Conservation (phyloP, 2,797 vertebrate genomes). For the Cottoperca gobio region DNA sequence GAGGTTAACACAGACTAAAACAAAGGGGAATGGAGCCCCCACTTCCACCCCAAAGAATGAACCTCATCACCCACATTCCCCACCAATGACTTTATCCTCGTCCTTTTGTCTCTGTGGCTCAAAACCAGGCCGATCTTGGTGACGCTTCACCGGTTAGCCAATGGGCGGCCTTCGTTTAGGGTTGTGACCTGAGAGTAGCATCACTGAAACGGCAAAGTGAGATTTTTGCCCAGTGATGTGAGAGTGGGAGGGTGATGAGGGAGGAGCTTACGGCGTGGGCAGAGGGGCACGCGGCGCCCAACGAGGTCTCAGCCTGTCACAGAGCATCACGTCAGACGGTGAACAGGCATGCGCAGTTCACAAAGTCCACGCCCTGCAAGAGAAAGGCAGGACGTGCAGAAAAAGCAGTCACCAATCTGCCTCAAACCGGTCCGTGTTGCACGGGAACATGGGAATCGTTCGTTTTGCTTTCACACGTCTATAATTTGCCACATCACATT, state of each 20-base stretch:
- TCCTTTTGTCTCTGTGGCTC: constrained; percentile 68
- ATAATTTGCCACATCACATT: not conserved
- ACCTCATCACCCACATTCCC: constrained; percentile 35
- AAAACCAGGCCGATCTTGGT: constrained; percentile 60
- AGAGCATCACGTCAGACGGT: constrained; percentile 77
- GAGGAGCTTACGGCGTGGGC: constrained; percentile 51
- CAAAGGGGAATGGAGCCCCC: not conserved
- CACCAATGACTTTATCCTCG: constrained; percentile 46
- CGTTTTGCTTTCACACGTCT: not conserved
- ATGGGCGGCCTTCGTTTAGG: constrained; percentile 58
- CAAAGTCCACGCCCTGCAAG: constrained; percentile 11
- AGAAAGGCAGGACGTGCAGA: constrained; percentile 29
- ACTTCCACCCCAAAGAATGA: constrained; percentile 11
- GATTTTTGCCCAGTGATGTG: constrained; percentile 72
- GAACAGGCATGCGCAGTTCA: constrained; percentile 56
- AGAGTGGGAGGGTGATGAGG: constrained; percentile 17
- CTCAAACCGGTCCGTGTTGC: not conserved
- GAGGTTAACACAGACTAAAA: constrained; percentile 8
- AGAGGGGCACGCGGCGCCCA: constrained; percentile 68
- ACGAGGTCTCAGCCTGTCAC: constrained; percentile 73
- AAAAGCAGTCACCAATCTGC: constrained; percentile 1
- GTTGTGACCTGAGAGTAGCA: constrained; percentile 50
- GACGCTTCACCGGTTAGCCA: constrained; percentile 74
- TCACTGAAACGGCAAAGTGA: constrained; percentile 38
- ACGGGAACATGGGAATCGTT: not conserved